Evolutionary conservation across 2,888 invertebrate species (phyloP), one percentile per base, ranked within the genome.

Genomic region (Sinohyriopsis cumingii): DNA sequence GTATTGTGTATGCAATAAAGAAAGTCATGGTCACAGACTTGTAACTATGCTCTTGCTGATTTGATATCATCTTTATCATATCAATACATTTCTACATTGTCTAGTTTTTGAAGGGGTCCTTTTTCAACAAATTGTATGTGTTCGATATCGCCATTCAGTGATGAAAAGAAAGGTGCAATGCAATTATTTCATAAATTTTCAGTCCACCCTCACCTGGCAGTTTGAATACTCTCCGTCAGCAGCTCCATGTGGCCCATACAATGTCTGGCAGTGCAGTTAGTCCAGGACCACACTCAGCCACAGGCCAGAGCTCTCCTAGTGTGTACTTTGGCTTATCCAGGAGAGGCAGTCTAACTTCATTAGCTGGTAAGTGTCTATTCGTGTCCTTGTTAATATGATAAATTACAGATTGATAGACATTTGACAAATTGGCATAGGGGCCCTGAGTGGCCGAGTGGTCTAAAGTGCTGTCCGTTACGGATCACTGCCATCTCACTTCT

Each of bases 301-400:
- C 85, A 45, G 87, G 87, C 65, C 87, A 87, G 71, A 86, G 86
- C 74, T 87, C 87, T 69, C 87, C 87, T 20, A 86, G 86, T 65
- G 85, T 87, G 55, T 87, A 87, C 79, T 85, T 86, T 69, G 87
- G 87, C 9, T 73, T 86, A 71, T 87, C 87, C 15, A 72, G 87
- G 45, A 76, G 87, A n/a, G 87, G 87, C 56, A 87, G 86, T 68
- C 73, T 87, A 15, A 84, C 87, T 1, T 87, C 87, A 19, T 64
- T 86, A 45, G 85, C 83, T 28, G 86, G 84, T 86, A 67, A 71
- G 82, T 67, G 20, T 3, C 9, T 12, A 18, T 55, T 45, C 4
- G 20, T 33, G 33, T 61, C 20, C 28, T 4, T 61, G 61, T 25
- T 25, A 25, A 25, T 5, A 20, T 19, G 24, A 2, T 45, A 45